Conservation (phyloP, 2,113 vertebrate genomes). For the Hiodon alosoides region DNA sequence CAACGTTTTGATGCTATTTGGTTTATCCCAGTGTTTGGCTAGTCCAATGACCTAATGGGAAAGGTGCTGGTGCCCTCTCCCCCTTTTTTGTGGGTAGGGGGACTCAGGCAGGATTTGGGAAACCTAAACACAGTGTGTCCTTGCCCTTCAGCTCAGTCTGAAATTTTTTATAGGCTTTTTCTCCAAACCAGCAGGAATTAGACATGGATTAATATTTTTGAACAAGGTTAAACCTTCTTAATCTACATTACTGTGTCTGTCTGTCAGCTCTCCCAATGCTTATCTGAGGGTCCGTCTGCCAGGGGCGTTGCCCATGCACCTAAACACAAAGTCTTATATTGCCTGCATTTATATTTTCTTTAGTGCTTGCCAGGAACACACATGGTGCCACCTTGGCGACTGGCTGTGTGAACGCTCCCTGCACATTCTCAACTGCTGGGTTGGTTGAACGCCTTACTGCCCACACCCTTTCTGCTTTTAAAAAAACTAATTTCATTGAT, state of each 20-base stretch:
- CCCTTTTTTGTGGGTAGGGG: not conserved
- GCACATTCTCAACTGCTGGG: too few species aligned
- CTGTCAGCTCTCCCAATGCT: slow-evolving; percentile 42
- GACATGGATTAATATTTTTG: slow-evolving; percentile 71
- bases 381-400: too few species aligned
- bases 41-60: not conserved
- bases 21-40: too few species aligned
- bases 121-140: slow-evolving; percentile 58
- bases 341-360: slow-evolving; percentile 18
- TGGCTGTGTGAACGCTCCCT: too few species aligned
- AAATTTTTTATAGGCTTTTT: slow-evolving; percentile 58
- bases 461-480: too few species aligned
- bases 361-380: not conserved
- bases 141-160: slow-evolving; percentile 59
- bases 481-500: too few species aligned
- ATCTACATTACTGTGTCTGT: slow-evolving; percentile 56
- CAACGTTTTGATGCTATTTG: too few species aligned
- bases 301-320: slow-evolving; percentile 38
- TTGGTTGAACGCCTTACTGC: too few species aligned
- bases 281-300: slow-evolving; percentile 61
- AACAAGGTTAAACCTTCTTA: slow-evolving; percentile 68
- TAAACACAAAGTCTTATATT: slow-evolving; percentile 36
- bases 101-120: not conserved
- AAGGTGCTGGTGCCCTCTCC: not conserved
- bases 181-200: slow-evolving; percentile 64